A percentile compares a stretch with the other conserved stretches of the same genome.
Evolutionary conservation across 2,113 vertebrate genomes (phyloP).

Genomic region (Empidonax alnorum): DNA sequence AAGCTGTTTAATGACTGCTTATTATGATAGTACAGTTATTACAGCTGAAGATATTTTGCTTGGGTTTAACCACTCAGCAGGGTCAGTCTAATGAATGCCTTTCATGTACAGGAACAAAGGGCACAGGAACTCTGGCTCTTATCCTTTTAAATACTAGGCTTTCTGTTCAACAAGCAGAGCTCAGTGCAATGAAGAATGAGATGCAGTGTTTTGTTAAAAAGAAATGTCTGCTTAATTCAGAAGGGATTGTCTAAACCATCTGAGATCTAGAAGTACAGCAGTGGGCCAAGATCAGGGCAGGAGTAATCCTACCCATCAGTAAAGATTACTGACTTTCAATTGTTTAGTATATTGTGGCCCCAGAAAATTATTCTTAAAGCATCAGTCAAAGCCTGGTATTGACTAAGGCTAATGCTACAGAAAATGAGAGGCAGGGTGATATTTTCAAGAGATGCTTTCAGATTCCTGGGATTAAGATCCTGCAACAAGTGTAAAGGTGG

Average conservation of each 20-base stretch:
- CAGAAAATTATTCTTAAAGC: not conserved
- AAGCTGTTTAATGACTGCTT: not conserved
- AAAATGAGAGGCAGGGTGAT: not conserved
- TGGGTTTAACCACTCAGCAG: conserved; percentile 3
- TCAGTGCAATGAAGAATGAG: not conserved
- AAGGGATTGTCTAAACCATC: not conserved
- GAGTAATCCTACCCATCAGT: not conserved
- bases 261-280: not conserved
- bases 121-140: not conserved
- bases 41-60: conserved; percentile 14
- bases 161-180: not conserved
- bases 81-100: conserved; percentile 29
- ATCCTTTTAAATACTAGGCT: not conserved
- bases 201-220: not conserved
- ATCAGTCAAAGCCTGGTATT: not conserved
- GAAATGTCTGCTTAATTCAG: not conserved
- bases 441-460: not conserved
- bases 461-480: not conserved
- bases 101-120: conserved; percentile 15
- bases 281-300: not conserved
- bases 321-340: not conserved
- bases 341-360: not conserved
- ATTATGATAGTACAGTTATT: not conserved
- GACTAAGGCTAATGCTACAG: not conserved
- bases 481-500: not conserved